Conservation (phyloP, 2,113 vertebrate genomes). For the rat (Rattus norvegicus) region GRCr8 NC_086019.1:163853001-163853500, state of each 20-base stretch:
- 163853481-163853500: neutral
- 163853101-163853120: neutral
- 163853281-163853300: neutral
- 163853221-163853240: neutral
- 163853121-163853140: neutral
- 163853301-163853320: neutral
- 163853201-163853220: neutral
- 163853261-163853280: neutral
- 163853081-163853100: neutral
- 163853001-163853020: neutral
- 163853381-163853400: neutral
- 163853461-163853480: neutral
- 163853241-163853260: conserved; percentile 35
- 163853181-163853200: neutral
- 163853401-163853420: neutral
- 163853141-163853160: neutral
- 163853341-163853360: neutral
- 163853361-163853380: neutral
- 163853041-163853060: neutral
- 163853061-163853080: neutral
- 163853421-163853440: neutral
- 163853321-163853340: neutral
- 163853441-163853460: neutral
- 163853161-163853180: neutral
- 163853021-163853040: neutral